Evolutionary conservation across 2,797 vertebrate species (phyloP).

Genomic region (Cheirogaleus major): DNA sequence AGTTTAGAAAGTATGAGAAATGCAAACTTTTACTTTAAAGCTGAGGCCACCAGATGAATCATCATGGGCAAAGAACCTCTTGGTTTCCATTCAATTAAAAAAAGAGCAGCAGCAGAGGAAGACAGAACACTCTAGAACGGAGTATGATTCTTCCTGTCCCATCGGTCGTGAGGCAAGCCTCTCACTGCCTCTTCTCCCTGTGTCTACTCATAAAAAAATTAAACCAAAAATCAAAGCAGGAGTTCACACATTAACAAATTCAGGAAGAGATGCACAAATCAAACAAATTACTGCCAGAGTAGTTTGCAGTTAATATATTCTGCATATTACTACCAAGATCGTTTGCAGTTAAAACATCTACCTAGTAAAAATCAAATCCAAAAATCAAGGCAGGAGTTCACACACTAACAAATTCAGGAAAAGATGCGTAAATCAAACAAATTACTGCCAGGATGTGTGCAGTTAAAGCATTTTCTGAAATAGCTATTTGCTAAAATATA

Average conservation of each 20-base stretch:
- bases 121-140: accelerated
- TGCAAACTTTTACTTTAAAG: slow-evolving; percentile 1
- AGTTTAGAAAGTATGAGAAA: neutral
- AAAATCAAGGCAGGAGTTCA: neutral
- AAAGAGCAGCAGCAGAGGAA: neutral
- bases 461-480: neutral
- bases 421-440: neutral
- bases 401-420: neutral
- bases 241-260: neutral
- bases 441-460: neutral
- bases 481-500: neutral
- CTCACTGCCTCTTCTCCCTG: neutral
- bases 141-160: neutral
- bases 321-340: no score
- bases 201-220: neutral
- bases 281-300: neutral
- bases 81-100: neutral
- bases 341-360: no score
- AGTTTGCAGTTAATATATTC: neutral
- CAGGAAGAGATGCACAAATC: neutral
- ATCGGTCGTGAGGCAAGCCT: neutral
- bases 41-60: neutral
- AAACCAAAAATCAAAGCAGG: neutral
- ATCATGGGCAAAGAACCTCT: neutral
- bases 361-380: neutral